Conservation (phyloP, 2,113 vertebrate species). For the Apteryx mantelli region DNA sequence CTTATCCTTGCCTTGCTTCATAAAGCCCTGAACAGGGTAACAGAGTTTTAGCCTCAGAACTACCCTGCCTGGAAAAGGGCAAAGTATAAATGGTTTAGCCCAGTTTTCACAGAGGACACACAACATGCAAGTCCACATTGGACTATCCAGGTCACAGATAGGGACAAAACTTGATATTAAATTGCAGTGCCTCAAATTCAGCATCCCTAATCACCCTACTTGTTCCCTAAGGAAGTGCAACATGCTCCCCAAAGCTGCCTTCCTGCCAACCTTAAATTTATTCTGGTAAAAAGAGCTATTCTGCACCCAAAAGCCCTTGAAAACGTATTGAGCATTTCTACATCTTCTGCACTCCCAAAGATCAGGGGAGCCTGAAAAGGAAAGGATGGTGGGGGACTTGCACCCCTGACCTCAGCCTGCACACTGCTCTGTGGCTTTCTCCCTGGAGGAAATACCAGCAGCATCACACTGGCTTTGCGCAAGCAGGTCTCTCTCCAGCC, state of each 20-base stretch:
- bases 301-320: neutral
- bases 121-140: neutral
- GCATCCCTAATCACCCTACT: neutral
- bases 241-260: neutral
- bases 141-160: neutral
- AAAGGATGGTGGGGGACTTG: accelerated
- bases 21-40: neutral
- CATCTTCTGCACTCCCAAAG: neutral
- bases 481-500: neutral
- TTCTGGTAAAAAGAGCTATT: neutral
- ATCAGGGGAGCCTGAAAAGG: neutral
- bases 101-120: neutral
- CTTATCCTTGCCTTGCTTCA: neutral
- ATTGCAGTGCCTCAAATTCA: neutral
- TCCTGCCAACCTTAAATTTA: neutral
- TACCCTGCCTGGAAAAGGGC: neutral
- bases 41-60: neutral
- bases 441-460: neutral
- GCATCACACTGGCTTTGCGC: accelerated
- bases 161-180: neutral
- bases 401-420: neutral
- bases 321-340: neutral
- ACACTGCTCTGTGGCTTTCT: neutral
- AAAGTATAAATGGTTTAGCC: neutral
- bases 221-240: neutral